Evolutionary conservation across 2,113 vertebrate species (phyloP), one percentile per base, ranked within the genome.

Genomic region (Andinoacara biseriatus): DNA sequence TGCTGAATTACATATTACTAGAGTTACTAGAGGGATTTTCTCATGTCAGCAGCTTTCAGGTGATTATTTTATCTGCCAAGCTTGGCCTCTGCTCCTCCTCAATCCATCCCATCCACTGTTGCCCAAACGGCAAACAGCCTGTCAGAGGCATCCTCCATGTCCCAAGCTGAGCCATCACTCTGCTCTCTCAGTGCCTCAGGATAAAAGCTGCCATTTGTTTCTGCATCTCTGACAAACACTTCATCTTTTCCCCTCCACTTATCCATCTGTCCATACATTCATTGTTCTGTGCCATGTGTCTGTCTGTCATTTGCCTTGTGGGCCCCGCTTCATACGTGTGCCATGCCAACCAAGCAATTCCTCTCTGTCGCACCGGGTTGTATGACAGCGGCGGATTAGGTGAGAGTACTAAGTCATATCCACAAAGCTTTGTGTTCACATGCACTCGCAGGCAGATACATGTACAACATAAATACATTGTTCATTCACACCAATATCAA

Each of bases 171-270:
- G 89, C 86, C 87, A 86, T 90, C 89, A 87, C 81, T 94, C 91
- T 61, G 9, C 74, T 77, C 79, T 80, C 59, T 81, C 67, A 54
- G 82, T 29, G 91, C 94, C 93, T 91, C 76, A 61, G 89, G 92
- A 94, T 91, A 92, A 94, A 93, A 94, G 88, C 82, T 81, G 81
- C 90, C 89, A 90, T 94, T 95, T 94, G 93, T 94, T 92, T 91
- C 90, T 89, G 87, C 79, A 81, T 83, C 89, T 94, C 90, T 92
- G 93, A 95, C 93, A 95, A 94, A 92, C 89, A 89, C 87, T 93
- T 91, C 76, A 90, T 93, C 86, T 90, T 93, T 87, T 52, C 82
- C 87, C 83, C 81, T 90, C 81, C 82, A 89, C 86, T 92, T 86
- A 91, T 95, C 89, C 91, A 90, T 92, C 94, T 91, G 92, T 91